Conservation (phyloP, 2,888 invertebrate genomes). For the Andrena bicolor region DNA sequence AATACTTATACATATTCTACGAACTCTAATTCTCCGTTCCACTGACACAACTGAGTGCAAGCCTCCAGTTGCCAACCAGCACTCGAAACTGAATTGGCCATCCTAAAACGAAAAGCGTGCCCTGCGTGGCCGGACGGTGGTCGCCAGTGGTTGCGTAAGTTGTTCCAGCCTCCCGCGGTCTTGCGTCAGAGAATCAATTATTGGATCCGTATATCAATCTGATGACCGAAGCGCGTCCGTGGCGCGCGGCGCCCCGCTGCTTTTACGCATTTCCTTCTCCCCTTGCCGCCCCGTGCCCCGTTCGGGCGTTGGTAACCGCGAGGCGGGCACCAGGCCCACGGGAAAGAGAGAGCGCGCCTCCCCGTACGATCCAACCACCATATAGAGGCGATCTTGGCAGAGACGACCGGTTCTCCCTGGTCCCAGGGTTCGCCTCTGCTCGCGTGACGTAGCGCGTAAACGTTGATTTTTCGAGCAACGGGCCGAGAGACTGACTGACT, state of each 20-base stretch:
- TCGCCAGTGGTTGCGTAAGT: slow-evolving; percentile 77
- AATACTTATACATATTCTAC: too few species aligned
- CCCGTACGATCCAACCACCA: slow-evolving; percentile 55
- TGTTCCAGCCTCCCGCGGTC: slow-evolving; percentile 71
- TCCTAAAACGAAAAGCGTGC: slow-evolving; percentile 35
- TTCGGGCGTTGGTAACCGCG: slow-evolving; percentile 49
- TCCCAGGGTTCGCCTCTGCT: slow-evolving; percentile 30
- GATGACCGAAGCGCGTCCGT: slow-evolving; percentile 78
- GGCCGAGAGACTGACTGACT: slow-evolving; percentile 70
- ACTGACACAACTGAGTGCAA: too few species aligned
- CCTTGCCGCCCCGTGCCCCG: slow-evolving; percentile 38
- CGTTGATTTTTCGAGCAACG: slow-evolving; percentile 71
- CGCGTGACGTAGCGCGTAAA: slow-evolving; percentile 72
- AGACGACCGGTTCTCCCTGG: slow-evolving; percentile 66
- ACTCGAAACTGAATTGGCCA: slow-evolving; percentile 35
- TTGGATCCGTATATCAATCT: slow-evolving; percentile 81
- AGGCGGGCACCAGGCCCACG: slow-evolving; percentile 15
- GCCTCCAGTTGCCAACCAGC: not conserved
- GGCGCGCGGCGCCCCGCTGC: slow-evolving; percentile 78
- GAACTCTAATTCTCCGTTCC: not conserved
- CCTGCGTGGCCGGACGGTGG: slow-evolving; percentile 41
- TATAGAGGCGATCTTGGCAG: slow-evolving; percentile 57
- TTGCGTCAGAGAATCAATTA: slow-evolving; percentile 81
- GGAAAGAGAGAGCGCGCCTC: slow-evolving; percentile 42
- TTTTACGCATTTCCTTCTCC: slow-evolving; percentile 77